These are phyloP conservation scores for Stictonetta naevosa DNA, from an alignment of 2,113 vertebrate genomes.

Conservation along the genomic window DNA sequence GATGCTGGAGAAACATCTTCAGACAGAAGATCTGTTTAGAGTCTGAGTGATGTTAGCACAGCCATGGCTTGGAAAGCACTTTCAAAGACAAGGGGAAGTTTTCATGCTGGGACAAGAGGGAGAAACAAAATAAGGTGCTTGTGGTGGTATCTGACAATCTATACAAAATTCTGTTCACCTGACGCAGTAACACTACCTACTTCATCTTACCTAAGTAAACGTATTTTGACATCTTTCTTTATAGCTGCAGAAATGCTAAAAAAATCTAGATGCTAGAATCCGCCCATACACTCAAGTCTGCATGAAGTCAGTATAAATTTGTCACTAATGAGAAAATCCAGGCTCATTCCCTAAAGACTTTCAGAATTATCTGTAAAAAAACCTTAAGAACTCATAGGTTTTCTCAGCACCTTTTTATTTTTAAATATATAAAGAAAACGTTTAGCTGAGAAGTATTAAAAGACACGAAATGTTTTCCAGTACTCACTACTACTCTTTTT, in stretches of 20 bases:
- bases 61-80: not conserved
- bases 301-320: not conserved
- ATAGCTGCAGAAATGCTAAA: not conserved
- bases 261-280: not conserved
- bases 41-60: not conserved
- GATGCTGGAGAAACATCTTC: not conserved
- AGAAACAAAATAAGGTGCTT: not conserved
- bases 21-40: not conserved
- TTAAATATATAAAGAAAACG: not conserved
- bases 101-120: slow-evolving; percentile 17
- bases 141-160: not conserved
- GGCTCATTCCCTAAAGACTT: not conserved
- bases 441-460: not conserved
- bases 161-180: not conserved
- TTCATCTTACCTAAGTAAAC: not conserved
- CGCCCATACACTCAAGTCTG: not conserved
- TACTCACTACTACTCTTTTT: slow-evolving; percentile 97
- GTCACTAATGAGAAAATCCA: not conserved
- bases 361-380: not conserved
- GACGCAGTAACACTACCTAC: not conserved
- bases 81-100: not conserved
- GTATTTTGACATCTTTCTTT: not conserved
- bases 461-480: not conserved
- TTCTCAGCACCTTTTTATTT: not conserved
- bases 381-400: not conserved